phyloP scores from a whole-genome alignment of 2,113 vertebrate species.

The Oncorhynchus masou region DNA sequence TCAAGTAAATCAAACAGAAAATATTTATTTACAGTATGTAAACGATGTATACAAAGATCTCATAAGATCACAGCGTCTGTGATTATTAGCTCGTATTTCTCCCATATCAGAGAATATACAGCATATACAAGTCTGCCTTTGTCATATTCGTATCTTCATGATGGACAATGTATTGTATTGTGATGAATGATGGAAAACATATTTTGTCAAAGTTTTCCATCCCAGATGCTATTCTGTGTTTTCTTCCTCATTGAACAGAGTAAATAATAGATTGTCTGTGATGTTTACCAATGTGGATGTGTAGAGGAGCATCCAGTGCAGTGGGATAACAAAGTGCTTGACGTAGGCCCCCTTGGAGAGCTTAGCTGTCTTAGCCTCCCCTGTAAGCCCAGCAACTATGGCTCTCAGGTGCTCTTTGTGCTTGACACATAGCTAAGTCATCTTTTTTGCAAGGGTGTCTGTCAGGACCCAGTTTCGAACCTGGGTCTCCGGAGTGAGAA shows the following conservation, averaged over 20 bases:
- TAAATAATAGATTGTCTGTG: slow-evolving; percentile 26
- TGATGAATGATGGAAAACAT: neutral
- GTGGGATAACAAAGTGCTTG: slow-evolving; percentile 1
- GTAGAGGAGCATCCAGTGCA: slow-evolving; percentile 9
- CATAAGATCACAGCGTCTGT: no score
- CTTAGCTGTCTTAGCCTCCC: slow-evolving; percentile 5
- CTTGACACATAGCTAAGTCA: neutral
- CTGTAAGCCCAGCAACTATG: neutral
- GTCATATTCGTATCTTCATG: no score
- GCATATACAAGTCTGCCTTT: no score
- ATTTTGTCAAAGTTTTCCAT: neutral
- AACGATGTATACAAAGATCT: no score
- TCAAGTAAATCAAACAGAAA: no score
- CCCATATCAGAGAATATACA: no score
- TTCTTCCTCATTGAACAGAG: slow-evolving; percentile 19
- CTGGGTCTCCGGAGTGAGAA: no score
- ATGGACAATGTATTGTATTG: no score
- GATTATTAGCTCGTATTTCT: no score
- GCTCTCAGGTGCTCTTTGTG: neutral
- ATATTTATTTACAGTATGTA: no score
- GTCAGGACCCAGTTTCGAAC: no score
- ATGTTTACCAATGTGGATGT: neutral
- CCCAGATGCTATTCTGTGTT: slow-evolving; percentile 16
- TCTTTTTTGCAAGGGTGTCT: no score
- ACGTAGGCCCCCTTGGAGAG: neutral